Base-by-base conservation (phyloP, 2,797 vertebrate species). In the Myripristis jacobus region DNA sequence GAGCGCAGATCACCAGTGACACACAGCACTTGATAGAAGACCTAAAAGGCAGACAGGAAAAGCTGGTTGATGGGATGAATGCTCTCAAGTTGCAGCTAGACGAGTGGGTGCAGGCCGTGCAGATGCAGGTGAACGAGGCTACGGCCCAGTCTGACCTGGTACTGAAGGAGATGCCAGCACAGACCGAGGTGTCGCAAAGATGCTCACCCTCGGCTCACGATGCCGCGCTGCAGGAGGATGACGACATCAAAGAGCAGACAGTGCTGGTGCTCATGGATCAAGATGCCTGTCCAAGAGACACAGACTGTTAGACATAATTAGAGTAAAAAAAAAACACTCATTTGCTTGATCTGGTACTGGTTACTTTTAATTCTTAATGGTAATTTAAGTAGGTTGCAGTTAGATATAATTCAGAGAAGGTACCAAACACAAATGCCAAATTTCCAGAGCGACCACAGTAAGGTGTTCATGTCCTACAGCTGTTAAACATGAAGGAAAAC, bases 41-140 rank as follows among this genome's bases (percentile, higher is more conserved):
- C 57, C 80, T 95, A 0, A 76, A 82, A 41, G 73, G 71, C n/a
- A 79, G 94, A 16, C 95, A 95, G 72, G 92, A 95, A 71, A 89
- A 79, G 65, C 89, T 95, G 48, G 83, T 92, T 43, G 78, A 90
- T 48, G 93, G 90, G 16, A 73, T 88, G 57, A 87, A 77, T 27
- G 56, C 72, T 21, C 86, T 95, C 67, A 89, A 85, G 52, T 21
- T 60, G 34, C 91, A 95, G 78, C 68, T 95, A 46, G 77, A 91
- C 25, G 79, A 83, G 18, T 95, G 95, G 95, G 90, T 94, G 38
- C 69, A 87, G 68, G 75, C 86, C 0, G 91, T 95, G 38, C 62
- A 93, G 57, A 83, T 85, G 9, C 90, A 94, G 46, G 72, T 95
- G 22, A 90, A 95, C 27, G 89, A 94, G 34, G 83, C 83, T 18